Percentiles rank a stretch among this genome's conserved stretches.
phyloP scores from a whole-genome alignment of 2,113 vertebrate genomes.

The Pantherophis guttatus region DNA sequence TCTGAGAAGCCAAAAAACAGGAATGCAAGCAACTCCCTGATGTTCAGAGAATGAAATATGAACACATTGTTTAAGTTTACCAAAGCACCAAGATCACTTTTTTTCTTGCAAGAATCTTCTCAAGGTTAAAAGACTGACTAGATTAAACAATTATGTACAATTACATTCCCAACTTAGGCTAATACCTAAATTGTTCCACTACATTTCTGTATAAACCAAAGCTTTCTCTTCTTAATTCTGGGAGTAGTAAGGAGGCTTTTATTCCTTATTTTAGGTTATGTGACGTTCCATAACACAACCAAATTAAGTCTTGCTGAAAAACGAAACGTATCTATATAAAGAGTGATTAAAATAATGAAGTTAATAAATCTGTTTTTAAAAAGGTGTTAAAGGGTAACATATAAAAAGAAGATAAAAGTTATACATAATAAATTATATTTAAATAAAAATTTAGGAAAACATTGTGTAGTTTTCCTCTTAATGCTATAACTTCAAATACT shows the following conservation, averaged over 20 bases:
- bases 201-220: background rate
- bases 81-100: too few species aligned
- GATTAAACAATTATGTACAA: background rate
- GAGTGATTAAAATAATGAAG: background rate
- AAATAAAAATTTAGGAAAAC: background rate
- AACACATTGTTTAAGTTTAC: background rate
- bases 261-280: conserved; percentile 4
- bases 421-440: background rate
- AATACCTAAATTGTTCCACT: background rate
- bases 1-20: background rate
- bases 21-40: background rate
- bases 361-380: background rate
- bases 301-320: conserved; percentile 1
- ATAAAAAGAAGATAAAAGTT: background rate
- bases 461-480: background rate
- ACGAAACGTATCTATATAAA: background rate
- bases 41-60: background rate
- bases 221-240: background rate
- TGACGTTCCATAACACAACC: conserved; percentile 25
- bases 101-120: background rate
- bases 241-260: background rate
- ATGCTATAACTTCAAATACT: too few species aligned
- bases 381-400: background rate
- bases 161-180: background rate
- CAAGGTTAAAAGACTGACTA: background rate